Evolutionary conservation across 2,113 vertebrate species (phyloP), one percentile per base, ranked within the genome.

Genomic region (Sclerurus mexicanus): DNA sequence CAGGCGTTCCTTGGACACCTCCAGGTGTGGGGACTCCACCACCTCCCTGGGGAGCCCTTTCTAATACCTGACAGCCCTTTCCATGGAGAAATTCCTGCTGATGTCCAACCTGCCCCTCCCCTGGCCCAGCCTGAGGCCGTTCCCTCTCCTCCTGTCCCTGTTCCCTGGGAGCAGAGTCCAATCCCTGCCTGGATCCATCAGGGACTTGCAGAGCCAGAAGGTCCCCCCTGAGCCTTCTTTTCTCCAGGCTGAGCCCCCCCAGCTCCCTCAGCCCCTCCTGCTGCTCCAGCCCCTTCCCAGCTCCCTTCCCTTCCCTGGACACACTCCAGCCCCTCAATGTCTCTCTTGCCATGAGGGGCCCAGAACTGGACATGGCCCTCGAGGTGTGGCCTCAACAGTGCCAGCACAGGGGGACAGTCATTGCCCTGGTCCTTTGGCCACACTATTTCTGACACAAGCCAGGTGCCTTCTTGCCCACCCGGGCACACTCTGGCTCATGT

Each of bases 291-390:
- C 27, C 37, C 68, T 50, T 73, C 31, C 31, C 76, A 58, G 39
- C 50, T 74, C 59, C 14, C 1, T 67, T 81, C 44, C 52, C 39
- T 46, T 39, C 74, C 64, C 56, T 74, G 60, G 27, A 17, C 37
- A 20, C 0, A 0, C 14, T 52, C 25, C 76, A 66, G 31, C 27
- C 68, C 52, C 77, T 46, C 52, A 10, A 0, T 8, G 31, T 28
- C 42, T 15, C 47, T 39, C 27, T 44, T 23, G 68, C 28, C 18
- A 25, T 28, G 86, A 46, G 53, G 44, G 58, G 68, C 60, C 60
- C 69, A 67, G 39, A n/a, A 4, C 17, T 40, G 59, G 31, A 3
- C 47, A 0, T 1, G 12, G 42, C 9, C 2, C 33, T 39, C 2
- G 0, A n/a, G 68, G 46, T 53, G 44, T 81, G 59, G 27, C 44